Base-by-base conservation (phyloP, 2,797 vertebrate genomes). In the Nothura maculosa region DNA sequence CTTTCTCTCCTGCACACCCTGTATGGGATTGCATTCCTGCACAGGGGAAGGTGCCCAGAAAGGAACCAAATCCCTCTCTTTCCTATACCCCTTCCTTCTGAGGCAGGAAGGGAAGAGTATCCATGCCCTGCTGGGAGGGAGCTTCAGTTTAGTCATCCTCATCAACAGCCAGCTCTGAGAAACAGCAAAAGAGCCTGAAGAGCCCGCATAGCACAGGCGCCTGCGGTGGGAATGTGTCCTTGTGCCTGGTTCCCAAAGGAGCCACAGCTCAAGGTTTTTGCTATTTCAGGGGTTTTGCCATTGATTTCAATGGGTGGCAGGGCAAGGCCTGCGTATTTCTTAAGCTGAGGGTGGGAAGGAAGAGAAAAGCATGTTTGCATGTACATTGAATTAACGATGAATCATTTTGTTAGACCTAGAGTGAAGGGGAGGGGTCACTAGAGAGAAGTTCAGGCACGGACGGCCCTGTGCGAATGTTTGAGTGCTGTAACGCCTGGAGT, bases 381-480 rank as follows among this genome's bases (percentile, higher is more conserved):
- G 43, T 16, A 14, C 30, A 30, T 8, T 27, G 30, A 48, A 25
- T 25, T 70, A 64, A 34, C 1, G 1, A 6, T 21, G 15, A 12
- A 32, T 73, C 15, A 1, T 36, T 58, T 78, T 36, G 38, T 27
- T 66, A 40, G 63, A 84, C 13, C 42, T 79, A 47, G 34, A 72
- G 47, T 1, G 0, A 28, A 75, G 27, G 7, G 34, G n/a, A 48
- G 25, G 22, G 21, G 20, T 42, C 42, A 36, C 30, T 82, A 61
- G 22, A 69, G 61, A 55, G 27, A 36, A 52, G 50, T 32, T 73
- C 9, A 15, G 73, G 54, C 73, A 55, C 25, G 27, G 52, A 55
- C 17, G 20, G 52, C 1, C 0, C 42, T 0, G 1, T 0, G 0
- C 50, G 28, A 38, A 30, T 0, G 0, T 47, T 74, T 58, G 22